These are phyloP conservation scores for Takifugu rubripes DNA, from an alignment of 2,797 vertebrate genomes.

Conservation along the genomic window DNA sequence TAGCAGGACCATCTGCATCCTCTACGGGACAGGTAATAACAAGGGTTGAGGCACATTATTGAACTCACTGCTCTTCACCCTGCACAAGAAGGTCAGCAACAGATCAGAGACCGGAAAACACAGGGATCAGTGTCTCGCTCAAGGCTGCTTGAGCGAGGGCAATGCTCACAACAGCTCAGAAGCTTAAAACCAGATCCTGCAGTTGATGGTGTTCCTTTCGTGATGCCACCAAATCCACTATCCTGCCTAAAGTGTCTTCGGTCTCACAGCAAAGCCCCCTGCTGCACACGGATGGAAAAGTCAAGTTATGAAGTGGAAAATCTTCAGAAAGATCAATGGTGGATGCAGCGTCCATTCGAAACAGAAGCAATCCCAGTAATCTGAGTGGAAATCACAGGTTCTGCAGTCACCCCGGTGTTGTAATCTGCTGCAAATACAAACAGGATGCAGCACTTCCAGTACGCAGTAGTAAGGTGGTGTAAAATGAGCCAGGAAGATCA, in stretches of 20 bases:
- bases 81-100: slow-evolving; percentile 23
- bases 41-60: not conserved
- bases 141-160: slow-evolving; percentile 50
- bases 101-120: slow-evolving; percentile 29
- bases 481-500: slow-evolving; percentile 16
- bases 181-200: slow-evolving; percentile 51
- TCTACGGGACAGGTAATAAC: not conserved
- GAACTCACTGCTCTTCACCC: not conserved
- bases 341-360: too few species aligned
- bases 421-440: not conserved
- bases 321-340: too few species aligned
- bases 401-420: not conserved
- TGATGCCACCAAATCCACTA: slow-evolving; percentile 17
- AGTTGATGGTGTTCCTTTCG: slow-evolving; percentile 40
- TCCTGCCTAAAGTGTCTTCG: slow-evolving; percentile 11
- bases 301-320: slow-evolving; percentile 6
- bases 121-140: slow-evolving; percentile 52
- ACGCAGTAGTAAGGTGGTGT: slow-evolving; percentile 9
- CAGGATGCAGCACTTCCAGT: not conserved
- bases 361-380: too few species aligned
- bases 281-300: slow-evolving; percentile 6
- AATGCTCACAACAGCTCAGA: slow-evolving; percentile 46
- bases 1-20: too few species aligned
- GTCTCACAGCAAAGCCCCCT: slow-evolving; percentile 20
- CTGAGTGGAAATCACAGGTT: not conserved